Conservation (phyloP, 2,797 vertebrate species). For the Cyprinella venusta region DNA sequence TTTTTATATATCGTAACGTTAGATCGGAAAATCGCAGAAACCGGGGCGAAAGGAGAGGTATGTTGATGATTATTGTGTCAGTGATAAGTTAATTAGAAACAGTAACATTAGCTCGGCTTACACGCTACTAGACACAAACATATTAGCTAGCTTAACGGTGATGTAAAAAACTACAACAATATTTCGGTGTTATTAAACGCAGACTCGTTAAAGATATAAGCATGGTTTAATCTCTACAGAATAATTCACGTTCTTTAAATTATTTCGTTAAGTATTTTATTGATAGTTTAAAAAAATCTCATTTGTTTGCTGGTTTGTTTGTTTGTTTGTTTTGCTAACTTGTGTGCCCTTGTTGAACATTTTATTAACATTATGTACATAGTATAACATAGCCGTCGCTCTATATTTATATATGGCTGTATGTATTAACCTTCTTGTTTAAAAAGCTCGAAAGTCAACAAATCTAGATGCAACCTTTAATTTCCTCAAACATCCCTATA, state of each 20-base stretch:
- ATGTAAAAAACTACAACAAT: constrained; percentile 3
- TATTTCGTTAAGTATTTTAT: neutral
- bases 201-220: neutral
- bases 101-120: neutral
- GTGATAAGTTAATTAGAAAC: constrained; percentile 27
- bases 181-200: neutral
- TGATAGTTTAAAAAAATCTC: neutral
- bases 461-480: neutral
- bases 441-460: neutral
- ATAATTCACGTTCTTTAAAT: neutral
- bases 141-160: neutral
- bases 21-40: neutral
- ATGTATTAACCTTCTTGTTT: neutral
- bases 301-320: constrained; percentile 34
- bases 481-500: neutral
- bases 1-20: neutral
- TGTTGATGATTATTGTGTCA: constrained; percentile 17
- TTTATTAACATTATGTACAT: neutral
- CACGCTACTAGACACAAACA: constrained; percentile 31
- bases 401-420: too few relatives aligned
- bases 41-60: constrained; percentile 32
- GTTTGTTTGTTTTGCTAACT: constrained; percentile 29
- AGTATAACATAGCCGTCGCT: neutral
- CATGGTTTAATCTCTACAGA: neutral
- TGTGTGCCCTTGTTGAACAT: neutral